Evolutionary conservation across 2,113 vertebrate species (phyloP), one percentile per base, ranked within the genome.

Genomic region (Tilapia sparmanii): DNA sequence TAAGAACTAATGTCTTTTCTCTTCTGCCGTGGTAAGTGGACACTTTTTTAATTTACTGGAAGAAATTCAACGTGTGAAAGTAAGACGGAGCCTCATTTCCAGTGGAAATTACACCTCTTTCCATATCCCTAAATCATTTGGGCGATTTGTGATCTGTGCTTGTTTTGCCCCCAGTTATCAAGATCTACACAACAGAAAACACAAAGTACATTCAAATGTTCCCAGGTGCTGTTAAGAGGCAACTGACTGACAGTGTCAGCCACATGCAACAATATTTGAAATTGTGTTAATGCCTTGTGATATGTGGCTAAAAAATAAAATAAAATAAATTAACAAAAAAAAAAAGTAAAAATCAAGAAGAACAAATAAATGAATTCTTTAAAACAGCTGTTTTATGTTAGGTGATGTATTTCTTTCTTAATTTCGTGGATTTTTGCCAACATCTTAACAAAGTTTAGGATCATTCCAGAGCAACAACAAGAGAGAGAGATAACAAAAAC

Each of bases 181-280:
- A 50, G 87, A 79, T 84, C n/a, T 59, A 55, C 78, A 15, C 81
- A 4, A 24, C 78, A 57, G 22, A 57, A 50, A 84, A 59, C 38
- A 24, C 19, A 52, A 47, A 87, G 38, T 31, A 11, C 82, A 19
- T 57, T 80, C 53, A 85, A 86, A 81, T 35, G 82, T 79, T 91
- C 63, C 84, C 86, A 89, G 90, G 90, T 90, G 85, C 76, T 71
- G 82, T 19, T 92, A 71, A 53, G 50, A 79, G 82, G 78, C 35
- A 35, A 89, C 92, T 59, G 80, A 78, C 87, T 84, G 83, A 86
- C 83, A 80, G 19, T 86, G 61, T 29, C 55, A 89, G 35, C 47
- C 63, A 53, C 52, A 81, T 81, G 18, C 22, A 31, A 35, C 40
- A 22, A 7, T 4, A 18, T 10, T 24, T 33, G 5, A 66, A 88